Evolutionary conservation across 2,888 invertebrate species (phyloP), one percentile per base, ranked within the genome.

Genomic region (Balanococcus diminutus): DNA sequence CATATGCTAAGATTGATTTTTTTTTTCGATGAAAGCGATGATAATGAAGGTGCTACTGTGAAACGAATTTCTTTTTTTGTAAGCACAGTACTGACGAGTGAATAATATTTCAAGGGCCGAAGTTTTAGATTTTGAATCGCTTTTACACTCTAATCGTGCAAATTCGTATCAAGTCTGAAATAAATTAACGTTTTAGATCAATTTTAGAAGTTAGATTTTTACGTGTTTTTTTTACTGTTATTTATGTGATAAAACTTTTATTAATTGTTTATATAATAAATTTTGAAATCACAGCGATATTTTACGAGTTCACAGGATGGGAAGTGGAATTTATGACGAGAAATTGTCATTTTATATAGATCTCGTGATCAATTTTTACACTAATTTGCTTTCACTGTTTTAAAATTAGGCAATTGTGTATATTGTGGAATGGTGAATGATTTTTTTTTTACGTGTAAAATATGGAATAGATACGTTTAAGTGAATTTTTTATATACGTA

Each of bases 211-310:
- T 36, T 75, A 75, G 75, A 75, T 75, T 75, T 75, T 75, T 75
- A 36, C 75, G 36, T 75, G 36, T 36, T 75, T 31, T 31, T 72
- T 75, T n/a, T 75, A 75, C 36, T 36, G 75, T 75, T 75, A 75
- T 75, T 75, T 75, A 75, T 75, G 75, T 75, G 75, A 75, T 75
- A 75, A 67, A 67, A 67, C 67, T 67, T 67, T 28, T 67, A 67
- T 67, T 28, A 67, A 25, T 67, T 67, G 67, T 67, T 67, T 67
- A 28, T 28, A 56, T 9, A 36, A n/a, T 46, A 11, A 11, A n/a
- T 19, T 28, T 67, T 67, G 1, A 25, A 67, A 67, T 67, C 67
- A 67, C 67, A 22, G 6, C 19, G 56, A 56, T 56, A 46, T 46
- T 46, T 46, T 42, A 42, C 11, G n/a, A 1, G 16, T 46, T 46